Conservation (phyloP, 2,113 vertebrate species). For the Aptenodytes patagonicus region DNA sequence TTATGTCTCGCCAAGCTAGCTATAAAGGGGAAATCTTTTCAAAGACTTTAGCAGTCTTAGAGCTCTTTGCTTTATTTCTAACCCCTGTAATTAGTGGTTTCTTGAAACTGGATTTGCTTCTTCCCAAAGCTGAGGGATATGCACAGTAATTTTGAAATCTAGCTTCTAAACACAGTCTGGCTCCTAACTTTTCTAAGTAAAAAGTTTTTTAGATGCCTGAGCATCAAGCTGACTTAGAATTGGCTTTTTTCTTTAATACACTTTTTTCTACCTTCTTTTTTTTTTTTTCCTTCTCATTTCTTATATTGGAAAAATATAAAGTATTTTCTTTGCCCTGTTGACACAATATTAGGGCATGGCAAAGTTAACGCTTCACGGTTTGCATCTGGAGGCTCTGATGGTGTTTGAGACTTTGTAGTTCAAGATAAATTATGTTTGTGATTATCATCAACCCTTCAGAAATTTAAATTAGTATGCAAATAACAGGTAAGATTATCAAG, state of each 20-base stretch:
- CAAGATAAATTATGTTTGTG: not conserved
- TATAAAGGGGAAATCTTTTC: not conserved
- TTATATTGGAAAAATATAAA: not conserved
- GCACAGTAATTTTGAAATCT: not conserved
- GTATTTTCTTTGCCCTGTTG: not conserved
- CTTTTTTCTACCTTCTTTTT: too few species aligned
- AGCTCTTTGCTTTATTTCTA: conserved; percentile 26
- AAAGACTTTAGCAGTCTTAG: not conserved
- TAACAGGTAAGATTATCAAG: not conserved
- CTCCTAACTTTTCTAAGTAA: not conserved
- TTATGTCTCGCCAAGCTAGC: not conserved
- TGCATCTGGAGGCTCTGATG: not conserved
- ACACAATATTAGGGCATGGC: not conserved
- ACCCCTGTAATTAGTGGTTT: conserved; percentile 43
- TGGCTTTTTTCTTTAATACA: not conserved
- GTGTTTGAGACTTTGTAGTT: not conserved
- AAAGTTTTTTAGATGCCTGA: not conserved
- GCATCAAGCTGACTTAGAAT: not conserved
- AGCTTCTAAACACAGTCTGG: not conserved
- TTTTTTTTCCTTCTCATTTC: not conserved
- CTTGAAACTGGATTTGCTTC: conserved; percentile 45
- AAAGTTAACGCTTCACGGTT: not conserved
- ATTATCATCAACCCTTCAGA: conserved; percentile 25
- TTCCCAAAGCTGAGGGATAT: not conserved
- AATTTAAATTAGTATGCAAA: conserved; percentile 24